Base-by-base conservation (phyloP, 2,797 vertebrate species). In the Epinephelus coioides region DNA sequence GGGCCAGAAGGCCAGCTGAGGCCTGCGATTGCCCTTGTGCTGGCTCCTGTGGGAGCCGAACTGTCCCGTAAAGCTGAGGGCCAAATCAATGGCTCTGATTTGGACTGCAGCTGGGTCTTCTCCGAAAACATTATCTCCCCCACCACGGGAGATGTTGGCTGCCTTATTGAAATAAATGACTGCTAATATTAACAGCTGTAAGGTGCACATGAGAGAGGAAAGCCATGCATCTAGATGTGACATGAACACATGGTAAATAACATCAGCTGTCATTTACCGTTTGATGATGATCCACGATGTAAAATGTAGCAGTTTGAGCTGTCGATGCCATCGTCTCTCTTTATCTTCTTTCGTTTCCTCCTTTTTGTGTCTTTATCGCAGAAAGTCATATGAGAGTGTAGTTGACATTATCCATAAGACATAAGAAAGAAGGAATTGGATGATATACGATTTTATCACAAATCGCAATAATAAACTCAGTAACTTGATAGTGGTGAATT, bases 41-140 rank as follows among this genome's bases (percentile, higher is more conserved):
- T 23, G 43, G 66, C 76, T 88, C 87, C 89, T 89, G 75, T 71
- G 90, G 86, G 90, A 82, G 73, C 66, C 68, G 5, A 68, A 90
- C 82, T 79, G 89, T 90, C 91, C 91, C 56, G 5, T 71, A 19
- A 69, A 85, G 90, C 84, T 60, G 65, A 79, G 82, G 92, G 84
- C 66, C 90, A 88, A 93, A 94, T 94, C 94, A 91, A 94, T 94
- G 88, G 53, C 79, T 81, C 55, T 82, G 84, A 85, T 86, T 81
- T 68, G 84, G 72, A 68, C 81, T 79, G 81, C 94, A 95, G 92
- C 91, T 95, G 93, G 54, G 86, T 74, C 88, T 85, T 74, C 76
- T 83, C 83, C n/a, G 9, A 57, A 71, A 86, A 86, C 85, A 88
- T 86, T 76, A 86, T 61, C 79, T 76, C 77, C 63, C 50, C 68